These are phyloP conservation scores for Otus scops DNA, from an alignment of 2,797 vertebrate species.

Conservation along the genomic window DNA sequence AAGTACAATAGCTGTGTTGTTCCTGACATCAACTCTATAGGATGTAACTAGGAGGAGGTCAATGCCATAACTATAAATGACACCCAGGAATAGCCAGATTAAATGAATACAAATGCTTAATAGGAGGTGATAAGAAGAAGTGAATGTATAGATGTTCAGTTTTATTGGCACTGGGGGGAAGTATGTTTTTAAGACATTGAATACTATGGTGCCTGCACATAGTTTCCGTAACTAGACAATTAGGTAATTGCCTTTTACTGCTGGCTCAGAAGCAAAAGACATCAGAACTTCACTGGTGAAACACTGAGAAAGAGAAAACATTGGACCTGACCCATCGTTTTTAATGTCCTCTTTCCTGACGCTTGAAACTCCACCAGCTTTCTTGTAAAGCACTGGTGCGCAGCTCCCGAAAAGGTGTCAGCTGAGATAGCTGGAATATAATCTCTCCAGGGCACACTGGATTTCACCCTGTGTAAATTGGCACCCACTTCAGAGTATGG, in stretches of 20 bases:
- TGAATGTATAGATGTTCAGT: neutral
- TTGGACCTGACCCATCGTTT: neutral
- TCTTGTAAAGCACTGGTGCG: accelerated
- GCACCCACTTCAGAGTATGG: neutral
- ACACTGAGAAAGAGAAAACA: neutral
- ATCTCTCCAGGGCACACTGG: neutral
- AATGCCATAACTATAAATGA: neutral
- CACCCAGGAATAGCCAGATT: neutral
- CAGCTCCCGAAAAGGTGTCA: neutral
- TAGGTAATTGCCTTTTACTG: neutral
- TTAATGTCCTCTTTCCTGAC: neutral
- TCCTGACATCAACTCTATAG: neutral
- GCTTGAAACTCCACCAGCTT: neutral
- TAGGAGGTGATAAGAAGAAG: neutral
- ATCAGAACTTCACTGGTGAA: neutral
- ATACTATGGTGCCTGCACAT: neutral
- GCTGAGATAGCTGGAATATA: neutral
- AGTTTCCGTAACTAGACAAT: neutral
- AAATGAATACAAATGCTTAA: neutral
- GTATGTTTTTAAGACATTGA: neutral
- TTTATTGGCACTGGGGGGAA: neutral
- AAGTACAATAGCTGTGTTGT: neutral
- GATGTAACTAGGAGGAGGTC: neutral
- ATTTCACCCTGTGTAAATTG: neutral
- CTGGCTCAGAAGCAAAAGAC: neutral